Evolutionary conservation across 1,140 invertebrate genomes (phyloP), one percentile per base, ranked within the genome.

Genomic region (Polypedilum vanderplanki): DNA sequence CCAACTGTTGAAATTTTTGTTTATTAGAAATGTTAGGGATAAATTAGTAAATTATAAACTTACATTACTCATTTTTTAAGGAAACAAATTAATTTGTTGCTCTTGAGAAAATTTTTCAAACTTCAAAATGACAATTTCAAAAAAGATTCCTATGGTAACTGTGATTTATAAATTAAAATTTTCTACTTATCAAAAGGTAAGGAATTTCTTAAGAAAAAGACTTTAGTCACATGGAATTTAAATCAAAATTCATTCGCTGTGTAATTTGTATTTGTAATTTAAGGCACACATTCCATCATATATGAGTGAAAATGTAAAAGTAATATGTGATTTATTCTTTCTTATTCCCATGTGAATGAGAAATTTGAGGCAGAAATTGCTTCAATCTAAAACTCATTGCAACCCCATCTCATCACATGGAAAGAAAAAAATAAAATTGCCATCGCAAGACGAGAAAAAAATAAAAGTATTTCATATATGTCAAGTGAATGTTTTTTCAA

Each of bases 1-100:
- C 94, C 79, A 91, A 88, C 90, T 92, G 5, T 33, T 33, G 77
- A 75, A 85, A 85, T 67, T 18, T 57, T 12, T n/a, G 46, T 15
- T 57, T 57, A 15, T 15, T 33, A 4, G 46, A 57, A 57, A 12
- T 1, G 4, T 57, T 57, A n/a, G 15, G 12, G 12, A 15, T 46
- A 57, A 15, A 12, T 12, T 12, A 12, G 12, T 15, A n/a, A 57
- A 57, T 12, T 0, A n/a, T 57, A 12, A n/a, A 57, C 46, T 57
- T 57, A 57, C 46, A n/a, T 57, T 57, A n/a, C 46, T 57, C 46
- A 57, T 57, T 15, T 57, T 15, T 15, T 12, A 57, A n/a, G 46
- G n/a, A n/a, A n/a, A n/a, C n/a, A 9, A 4, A n/a, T 57, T 46
- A 8, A 46, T 57, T 57, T 15, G 0, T 12, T 57, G 10, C 12